Conservation (phyloP, 2,113 vertebrate genomes). For the Mesocricetus auratus region DNA sequence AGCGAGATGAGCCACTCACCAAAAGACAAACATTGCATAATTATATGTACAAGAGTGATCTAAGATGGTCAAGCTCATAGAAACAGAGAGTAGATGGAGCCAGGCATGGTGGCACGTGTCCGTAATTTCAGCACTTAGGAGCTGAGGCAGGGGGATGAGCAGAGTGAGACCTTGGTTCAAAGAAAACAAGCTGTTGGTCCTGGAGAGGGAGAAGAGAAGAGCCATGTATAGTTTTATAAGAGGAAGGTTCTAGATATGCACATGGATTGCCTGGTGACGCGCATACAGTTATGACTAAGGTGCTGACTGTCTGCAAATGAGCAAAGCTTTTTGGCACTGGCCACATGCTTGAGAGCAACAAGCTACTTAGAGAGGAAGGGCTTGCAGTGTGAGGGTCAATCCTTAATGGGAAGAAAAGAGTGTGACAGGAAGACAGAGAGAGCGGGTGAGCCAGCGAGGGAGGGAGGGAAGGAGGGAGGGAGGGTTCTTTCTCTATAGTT, state of each 20-base stretch:
- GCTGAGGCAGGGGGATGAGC: background rate
- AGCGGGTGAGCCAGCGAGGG: background rate
- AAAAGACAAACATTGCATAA: background rate
- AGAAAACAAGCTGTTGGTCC: background rate
- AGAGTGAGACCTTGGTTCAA: background rate
- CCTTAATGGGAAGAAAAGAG: background rate
- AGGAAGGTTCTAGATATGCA: background rate
- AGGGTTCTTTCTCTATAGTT: background rate
- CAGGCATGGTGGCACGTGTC: background rate
- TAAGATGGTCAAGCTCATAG: background rate
- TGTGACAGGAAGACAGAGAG: background rate
- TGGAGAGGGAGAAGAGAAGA: too few relatives aligned
- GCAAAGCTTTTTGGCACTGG: background rate
- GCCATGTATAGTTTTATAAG: background rate
- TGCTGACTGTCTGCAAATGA: background rate
- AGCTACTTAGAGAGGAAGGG: background rate
- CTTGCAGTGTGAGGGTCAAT: background rate
- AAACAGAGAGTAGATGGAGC: background rate
- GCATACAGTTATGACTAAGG: too few relatives aligned
- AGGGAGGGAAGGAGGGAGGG: too few relatives aligned
- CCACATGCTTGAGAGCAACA: background rate
- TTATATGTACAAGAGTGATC: background rate
- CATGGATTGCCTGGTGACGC: background rate
- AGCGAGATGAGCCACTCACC: background rate
- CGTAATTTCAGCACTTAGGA: background rate